Evolutionary conservation across 2,113 vertebrate genomes (phyloP).

Genomic region (Equus quagga): DNA sequence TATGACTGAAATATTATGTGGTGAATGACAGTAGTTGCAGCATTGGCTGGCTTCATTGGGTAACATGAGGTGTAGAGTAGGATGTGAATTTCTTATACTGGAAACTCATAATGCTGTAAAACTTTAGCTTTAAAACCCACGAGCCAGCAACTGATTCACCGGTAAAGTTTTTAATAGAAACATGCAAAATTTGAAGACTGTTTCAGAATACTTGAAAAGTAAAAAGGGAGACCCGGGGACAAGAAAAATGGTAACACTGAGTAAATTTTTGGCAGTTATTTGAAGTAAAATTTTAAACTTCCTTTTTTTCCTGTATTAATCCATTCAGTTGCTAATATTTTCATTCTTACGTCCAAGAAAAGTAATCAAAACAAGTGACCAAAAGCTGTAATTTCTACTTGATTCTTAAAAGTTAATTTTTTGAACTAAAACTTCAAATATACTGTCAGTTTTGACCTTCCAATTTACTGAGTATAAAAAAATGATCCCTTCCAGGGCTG

Average conservation of each 20-base stretch:
- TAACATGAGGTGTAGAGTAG: background rate
- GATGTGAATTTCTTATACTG: background rate
- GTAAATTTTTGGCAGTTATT: background rate
- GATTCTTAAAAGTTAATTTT: background rate
- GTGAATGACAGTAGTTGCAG: too few species aligned
- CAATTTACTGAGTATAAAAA: background rate
- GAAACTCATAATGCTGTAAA: background rate
- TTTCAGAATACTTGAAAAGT: background rate
- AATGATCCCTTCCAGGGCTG: background rate
- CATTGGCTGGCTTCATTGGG: background rate
- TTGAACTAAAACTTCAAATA: background rate
- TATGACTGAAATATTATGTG: too few species aligned
- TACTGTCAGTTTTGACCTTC: background rate
- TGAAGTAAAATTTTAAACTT: background rate
- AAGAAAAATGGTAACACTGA: background rate
- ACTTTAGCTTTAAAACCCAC: background rate
- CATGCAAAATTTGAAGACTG: background rate
- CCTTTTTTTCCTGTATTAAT: background rate
- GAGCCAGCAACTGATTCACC: background rate
- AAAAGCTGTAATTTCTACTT: background rate
- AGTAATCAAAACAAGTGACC: background rate
- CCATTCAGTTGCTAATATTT: background rate
- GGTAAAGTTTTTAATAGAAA: background rate
- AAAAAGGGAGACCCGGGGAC: background rate
- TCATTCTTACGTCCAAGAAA: background rate